Percentiles rank a stretch among this genome's conserved stretches.
Evolutionary conservation across 2,113 vertebrate genomes (phyloP).

Genomic region (Leucoraja erinaceus): DNA sequence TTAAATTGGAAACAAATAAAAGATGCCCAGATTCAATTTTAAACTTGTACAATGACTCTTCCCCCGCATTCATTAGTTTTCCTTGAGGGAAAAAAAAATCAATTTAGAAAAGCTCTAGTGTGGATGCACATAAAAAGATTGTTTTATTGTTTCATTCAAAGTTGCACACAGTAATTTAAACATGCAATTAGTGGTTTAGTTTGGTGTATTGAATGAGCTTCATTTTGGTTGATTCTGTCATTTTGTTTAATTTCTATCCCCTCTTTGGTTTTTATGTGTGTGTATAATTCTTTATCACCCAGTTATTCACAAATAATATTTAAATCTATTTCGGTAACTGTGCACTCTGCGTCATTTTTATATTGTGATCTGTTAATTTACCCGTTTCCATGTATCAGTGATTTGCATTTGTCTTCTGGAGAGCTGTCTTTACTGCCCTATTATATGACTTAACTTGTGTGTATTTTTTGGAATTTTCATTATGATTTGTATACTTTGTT

Average conservation of each 20-base stretch:
- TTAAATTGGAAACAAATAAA: background rate
- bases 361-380: background rate
- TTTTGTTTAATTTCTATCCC: background rate
- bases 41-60: background rate
- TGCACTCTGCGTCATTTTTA: background rate
- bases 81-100: background rate
- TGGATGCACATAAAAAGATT: background rate
- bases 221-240: background rate
- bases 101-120: background rate
- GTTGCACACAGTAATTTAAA: background rate
- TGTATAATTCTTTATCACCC: background rate
- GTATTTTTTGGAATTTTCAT: background rate
- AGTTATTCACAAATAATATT: background rate
- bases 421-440: too few species aligned
- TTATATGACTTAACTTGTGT: background rate
- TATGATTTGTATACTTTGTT: background rate
- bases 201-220: background rate
- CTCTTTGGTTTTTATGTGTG: background rate
- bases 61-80: background rate
- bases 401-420: background rate
- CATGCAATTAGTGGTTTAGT: constrained; percentile 8
- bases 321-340: background rate
- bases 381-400: background rate
- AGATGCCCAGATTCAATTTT: background rate
- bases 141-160: constrained; percentile 1